Evolutionary conservation across 2,888 invertebrate genomes (phyloP), one percentile per base, ranked within the genome.

Genomic region (Cartodere bifasciata): DNA sequence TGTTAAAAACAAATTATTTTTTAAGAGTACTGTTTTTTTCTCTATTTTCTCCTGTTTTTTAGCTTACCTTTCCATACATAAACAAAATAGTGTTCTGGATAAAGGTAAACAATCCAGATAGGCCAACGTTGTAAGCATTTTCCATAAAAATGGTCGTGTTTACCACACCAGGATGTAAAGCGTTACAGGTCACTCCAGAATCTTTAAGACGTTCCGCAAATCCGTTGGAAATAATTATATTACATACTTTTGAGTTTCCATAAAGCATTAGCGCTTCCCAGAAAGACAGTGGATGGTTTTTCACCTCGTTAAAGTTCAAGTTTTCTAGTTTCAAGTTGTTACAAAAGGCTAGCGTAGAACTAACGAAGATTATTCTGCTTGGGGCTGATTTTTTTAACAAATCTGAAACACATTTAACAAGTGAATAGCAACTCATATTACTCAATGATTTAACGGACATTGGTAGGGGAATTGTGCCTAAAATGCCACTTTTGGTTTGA

Each of bases 121-220:
- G 9, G 9, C 46, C 44, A 23, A 45, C 16, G 33, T 42, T 36
- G 15, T 37, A 43, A 3, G 44, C 40, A 7, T 46, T 32, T 20
- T 41, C 43, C 13, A 43, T 32, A 28, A 44, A 47, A 25, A 56
- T 45, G 15, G 52, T 43, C 1, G 52, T 53, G 28, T 48, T 41
- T n/a, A 59, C 50, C 20, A 49, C 37, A 16, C 59, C 59, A 7
- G 60, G 59, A 44, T 60, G 53, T 5, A 59, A 33, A 11, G 56
- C 52, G 35, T 60, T 58, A 3, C 49, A 50, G 9, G 52, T 53
- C 1, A 60, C 50, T 9, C 51, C 54, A 32, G 39, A 45, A 12
- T 45, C 48, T 32, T 46, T 44, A 3, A 60, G 38, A 29, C 44
- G 43, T 32, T 51, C 46, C 1, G 56, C 55, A 33, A 60, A 48